phyloP scores from a whole-genome alignment of 2,888 invertebrate species.

The Pelosia muscerda region DNA sequence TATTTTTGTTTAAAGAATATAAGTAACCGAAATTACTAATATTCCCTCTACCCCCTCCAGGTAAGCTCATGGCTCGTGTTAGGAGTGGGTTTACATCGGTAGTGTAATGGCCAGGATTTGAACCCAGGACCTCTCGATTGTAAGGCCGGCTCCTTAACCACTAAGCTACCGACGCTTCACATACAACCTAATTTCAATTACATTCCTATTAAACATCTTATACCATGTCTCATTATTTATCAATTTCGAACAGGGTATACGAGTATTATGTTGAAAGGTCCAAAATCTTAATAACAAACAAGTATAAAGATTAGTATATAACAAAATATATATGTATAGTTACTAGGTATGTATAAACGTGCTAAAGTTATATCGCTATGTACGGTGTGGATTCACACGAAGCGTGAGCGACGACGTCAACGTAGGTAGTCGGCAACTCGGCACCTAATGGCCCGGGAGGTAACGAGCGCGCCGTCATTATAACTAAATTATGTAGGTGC shows the following conservation, averaged over 20 bases:
- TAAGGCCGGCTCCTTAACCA: too few relatives aligned
- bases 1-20: too few relatives aligned
- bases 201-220: too few relatives aligned
- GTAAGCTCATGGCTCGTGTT: too few relatives aligned
- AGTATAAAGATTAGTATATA: constrained; percentile 37
- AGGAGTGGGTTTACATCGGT: too few relatives aligned
- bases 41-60: too few relatives aligned
- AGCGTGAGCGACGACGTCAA: constrained; percentile 40
- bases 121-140: too few relatives aligned
- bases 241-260: neutral
- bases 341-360: constrained; percentile 52
- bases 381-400: constrained; percentile 45
- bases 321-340: constrained; percentile 47
- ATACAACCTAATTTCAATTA: too few relatives aligned
- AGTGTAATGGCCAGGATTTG: too few relatives aligned
- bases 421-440: constrained; percentile 45
- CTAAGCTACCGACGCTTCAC: too few relatives aligned
- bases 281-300: neutral
- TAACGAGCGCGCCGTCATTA: constrained; percentile 72
- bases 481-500: constrained; percentile 75
- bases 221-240: neutral
- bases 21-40: too few relatives aligned
- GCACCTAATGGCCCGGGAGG: constrained; percentile 65
- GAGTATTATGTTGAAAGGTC: neutral
- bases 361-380: constrained; percentile 48